Evolutionary conservation across 2,888 invertebrate species (phyloP).

Genomic region (Pseudococcus jackbeardsleyi): DNA sequence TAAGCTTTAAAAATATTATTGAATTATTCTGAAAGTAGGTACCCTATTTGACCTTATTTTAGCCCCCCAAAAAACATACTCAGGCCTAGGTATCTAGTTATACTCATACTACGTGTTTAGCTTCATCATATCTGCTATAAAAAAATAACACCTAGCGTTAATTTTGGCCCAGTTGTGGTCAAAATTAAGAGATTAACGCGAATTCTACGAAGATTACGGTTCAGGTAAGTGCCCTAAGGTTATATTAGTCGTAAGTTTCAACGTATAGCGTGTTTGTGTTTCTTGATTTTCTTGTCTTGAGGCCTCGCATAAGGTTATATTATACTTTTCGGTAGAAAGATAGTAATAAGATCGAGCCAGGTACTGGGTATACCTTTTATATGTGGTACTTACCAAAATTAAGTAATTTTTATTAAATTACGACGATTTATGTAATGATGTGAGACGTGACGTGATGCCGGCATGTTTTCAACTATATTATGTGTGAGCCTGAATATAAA

Average conservation of each 20-base stretch:
- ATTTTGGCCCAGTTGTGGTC: background rate
- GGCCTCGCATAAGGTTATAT: conserved; percentile 8
- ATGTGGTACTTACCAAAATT: background rate
- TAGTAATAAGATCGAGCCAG: too few species aligned
- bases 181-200: background rate
- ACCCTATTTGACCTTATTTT: too few species aligned
- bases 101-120: background rate
- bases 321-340: too few species aligned
- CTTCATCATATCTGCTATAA: background rate
- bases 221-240: conserved; percentile 14
- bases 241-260: background rate
- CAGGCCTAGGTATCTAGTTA: too few species aligned
- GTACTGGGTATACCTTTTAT: background rate
- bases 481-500: too few species aligned
- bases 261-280: background rate
- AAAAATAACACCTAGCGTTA: background rate
- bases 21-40: too few species aligned
- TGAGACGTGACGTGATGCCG: background rate
- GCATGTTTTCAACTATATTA: too few species aligned
- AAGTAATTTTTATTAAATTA: background rate
- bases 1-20: too few species aligned
- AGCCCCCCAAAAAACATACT: too few species aligned
- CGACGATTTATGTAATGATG: background rate
- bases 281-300: background rate
- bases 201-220: background rate